Evolutionary conservation across 2,888 invertebrate species (phyloP).

Genomic region (Thymelicus sylvestris): DNA sequence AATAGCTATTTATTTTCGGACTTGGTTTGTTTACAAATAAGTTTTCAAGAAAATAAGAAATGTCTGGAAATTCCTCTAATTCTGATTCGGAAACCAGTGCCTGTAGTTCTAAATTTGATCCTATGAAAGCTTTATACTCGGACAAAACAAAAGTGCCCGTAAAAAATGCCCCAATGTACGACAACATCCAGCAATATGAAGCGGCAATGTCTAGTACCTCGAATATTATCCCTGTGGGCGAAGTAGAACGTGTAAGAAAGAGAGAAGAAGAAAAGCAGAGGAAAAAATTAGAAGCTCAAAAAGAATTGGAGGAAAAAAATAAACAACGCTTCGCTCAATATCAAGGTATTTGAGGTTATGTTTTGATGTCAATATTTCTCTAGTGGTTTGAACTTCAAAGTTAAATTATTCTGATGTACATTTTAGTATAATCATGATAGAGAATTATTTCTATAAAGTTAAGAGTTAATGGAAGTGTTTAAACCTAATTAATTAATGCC

Average conservation of each 20-base stretch:
- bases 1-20: no score
- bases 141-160: constrained; percentile 81
- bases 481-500: no score
- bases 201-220: constrained; percentile 50
- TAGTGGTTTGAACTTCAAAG: constrained; percentile 1
- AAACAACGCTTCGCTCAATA: constrained; percentile 71
- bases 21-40: constrained; percentile 35
- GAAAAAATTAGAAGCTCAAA: constrained; percentile 55
- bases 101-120: constrained; percentile 85
- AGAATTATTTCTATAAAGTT: background rate
- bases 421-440: no score
- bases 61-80: constrained; percentile 69
- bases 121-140: constrained; percentile 88
- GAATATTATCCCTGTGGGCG: constrained; percentile 60
- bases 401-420: no score
- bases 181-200: constrained; percentile 88
- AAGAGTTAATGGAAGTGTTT: no score
- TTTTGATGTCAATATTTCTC: constrained; percentile 45
- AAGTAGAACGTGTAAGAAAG: constrained; percentile 57
- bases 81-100: constrained; percentile 74
- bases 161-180: constrained; percentile 85
- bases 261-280: constrained; percentile 65
- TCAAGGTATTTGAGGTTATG: constrained; percentile 73
- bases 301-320: constrained; percentile 65
- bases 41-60: constrained; percentile 41